Conservation (phyloP, 2,113 vertebrate genomes). For the Scophthalmus maximus region DNA sequence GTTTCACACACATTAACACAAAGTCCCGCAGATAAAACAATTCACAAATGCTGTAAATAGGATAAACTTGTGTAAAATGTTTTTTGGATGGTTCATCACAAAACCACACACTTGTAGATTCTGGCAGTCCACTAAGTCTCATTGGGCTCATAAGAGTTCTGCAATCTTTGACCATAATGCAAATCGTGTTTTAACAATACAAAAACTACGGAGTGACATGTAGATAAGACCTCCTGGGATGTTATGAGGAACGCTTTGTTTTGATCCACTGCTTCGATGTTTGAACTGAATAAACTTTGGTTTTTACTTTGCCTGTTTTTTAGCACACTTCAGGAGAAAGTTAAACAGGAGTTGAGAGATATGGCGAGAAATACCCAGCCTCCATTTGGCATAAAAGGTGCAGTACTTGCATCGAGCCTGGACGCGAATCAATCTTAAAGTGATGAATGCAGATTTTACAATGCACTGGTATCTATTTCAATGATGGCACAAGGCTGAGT, state of each 20-base stretch:
- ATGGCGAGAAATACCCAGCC: not conserved
- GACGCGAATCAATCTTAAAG: constrained; percentile 28
- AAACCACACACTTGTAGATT: not conserved
- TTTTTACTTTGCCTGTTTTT: not conserved
- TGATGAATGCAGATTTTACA: constrained; percentile 13
- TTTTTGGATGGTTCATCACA: not conserved
- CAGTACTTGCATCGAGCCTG: not conserved
- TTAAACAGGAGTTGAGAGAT: not conserved
- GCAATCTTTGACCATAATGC: not conserved
- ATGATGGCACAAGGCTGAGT: no score
- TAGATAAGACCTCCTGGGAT: not conserved
- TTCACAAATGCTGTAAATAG: constrained; percentile 7
- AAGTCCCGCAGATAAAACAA: constrained; percentile 2
- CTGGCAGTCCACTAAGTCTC: not conserved
- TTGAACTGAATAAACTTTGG: not conserved
- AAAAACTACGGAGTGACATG: not conserved
- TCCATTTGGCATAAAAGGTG: not conserved
- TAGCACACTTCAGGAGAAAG: not conserved
- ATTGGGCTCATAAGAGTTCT: not conserved
- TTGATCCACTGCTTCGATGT: not conserved
- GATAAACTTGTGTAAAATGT: constrained; percentile 5
- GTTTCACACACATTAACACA: constrained; percentile 21
- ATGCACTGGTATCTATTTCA: constrained; percentile 23
- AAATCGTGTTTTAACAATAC: not conserved
- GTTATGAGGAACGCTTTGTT: not conserved